phyloP scores from a whole-genome alignment of 2,113 vertebrate genomes.

The mouse (Mus musculus) region GRCm39 chr3:71012001-71012500 shows the following conservation, averaged over 20 bases:
- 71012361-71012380: neutral
- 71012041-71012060: constrained; percentile 21
- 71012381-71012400: neutral
- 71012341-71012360: neutral
- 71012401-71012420: neutral
- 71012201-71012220: neutral
- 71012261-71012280: neutral
- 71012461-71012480: neutral
- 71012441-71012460: neutral
- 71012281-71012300: neutral
- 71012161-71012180: neutral
- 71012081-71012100: neutral
- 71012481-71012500: neutral
- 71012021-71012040: constrained; percentile 56
- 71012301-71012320: neutral
- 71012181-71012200: constrained; percentile 47
- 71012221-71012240: constrained; percentile 26
- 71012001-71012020: constrained; percentile 40
- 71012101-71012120: constrained; percentile 1
- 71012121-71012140: constrained; percentile 1
- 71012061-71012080: neutral
- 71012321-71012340: neutral
- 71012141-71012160: neutral
- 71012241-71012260: neutral
- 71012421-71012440: neutral